phyloP scores from a whole-genome alignment of 2,888 invertebrate species.

The Cryptocephalus primarius region DNA sequence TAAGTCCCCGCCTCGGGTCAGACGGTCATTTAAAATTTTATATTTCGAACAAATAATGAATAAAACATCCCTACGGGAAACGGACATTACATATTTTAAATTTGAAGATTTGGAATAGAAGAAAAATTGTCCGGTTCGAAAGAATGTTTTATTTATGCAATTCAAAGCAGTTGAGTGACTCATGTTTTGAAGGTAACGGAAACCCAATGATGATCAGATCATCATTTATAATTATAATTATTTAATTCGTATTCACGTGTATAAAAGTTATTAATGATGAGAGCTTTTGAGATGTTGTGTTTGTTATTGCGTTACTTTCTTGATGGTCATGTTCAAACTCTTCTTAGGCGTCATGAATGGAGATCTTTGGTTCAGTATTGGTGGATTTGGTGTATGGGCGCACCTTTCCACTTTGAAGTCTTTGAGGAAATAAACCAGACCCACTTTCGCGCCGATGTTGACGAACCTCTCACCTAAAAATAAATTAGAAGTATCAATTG shows the following conservation, averaged over 20 bases:
- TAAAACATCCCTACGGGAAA: too few relatives aligned
- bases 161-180: neutral
- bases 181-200: neutral
- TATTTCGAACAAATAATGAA: too few relatives aligned
- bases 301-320: constrained; percentile 3
- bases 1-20: too few relatives aligned
- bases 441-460: constrained; percentile 28
- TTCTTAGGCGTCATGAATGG: constrained; percentile 26
- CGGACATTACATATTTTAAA: too few relatives aligned
- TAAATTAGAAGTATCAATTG: too few relatives aligned
- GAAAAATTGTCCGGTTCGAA: neutral
- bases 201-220: constrained; percentile 2
- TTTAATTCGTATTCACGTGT: too few relatives aligned
- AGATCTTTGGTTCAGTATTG: constrained; percentile 26
- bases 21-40: too few relatives aligned
- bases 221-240: too few relatives aligned
- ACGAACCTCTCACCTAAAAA: constrained; percentile 31
- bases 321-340: constrained; percentile 26
- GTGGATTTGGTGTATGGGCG: constrained; percentile 23
- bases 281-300: too few relatives aligned
- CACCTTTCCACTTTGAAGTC: constrained; percentile 25
- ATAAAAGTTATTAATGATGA: too few relatives aligned
- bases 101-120: too few relatives aligned
- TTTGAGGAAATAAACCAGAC: constrained; percentile 25
- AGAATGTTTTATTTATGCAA: neutral